Evolutionary conservation across 2,888 invertebrate species (phyloP).

Genomic region (Agrochola circellaris): DNA sequence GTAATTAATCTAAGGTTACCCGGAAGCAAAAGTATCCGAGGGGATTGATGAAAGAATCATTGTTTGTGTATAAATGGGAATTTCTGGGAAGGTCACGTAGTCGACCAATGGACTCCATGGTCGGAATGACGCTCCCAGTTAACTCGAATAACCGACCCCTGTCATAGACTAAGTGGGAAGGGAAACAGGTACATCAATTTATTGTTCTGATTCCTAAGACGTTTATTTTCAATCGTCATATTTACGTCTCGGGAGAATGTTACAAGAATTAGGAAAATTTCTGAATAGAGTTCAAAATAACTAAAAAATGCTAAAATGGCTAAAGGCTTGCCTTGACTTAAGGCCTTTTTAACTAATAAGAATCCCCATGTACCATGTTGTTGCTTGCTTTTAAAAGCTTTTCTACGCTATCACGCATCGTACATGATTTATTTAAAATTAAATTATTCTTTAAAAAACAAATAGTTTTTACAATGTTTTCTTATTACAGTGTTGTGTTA

Average conservation of each 20-base stretch:
- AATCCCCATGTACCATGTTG: neutral
- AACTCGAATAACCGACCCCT: constrained; percentile 73
- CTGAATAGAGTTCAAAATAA: neutral
- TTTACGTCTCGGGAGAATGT: neutral
- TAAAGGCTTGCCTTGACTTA: too few species aligned
- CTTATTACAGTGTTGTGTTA: too few species aligned
- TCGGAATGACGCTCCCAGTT: constrained; percentile 76
- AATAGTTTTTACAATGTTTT: too few species aligned
- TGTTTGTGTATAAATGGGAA: constrained; percentile 58
- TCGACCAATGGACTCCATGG: constrained; percentile 78
- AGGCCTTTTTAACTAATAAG: neutral
- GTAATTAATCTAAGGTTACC: constrained; percentile 2
- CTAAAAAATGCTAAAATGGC: too few species aligned
- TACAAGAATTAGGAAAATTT: too few species aligned
- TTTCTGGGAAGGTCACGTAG: constrained; percentile 82
- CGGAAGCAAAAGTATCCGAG: neutral
- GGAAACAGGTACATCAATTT: constrained; percentile 14
- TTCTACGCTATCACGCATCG: too few species aligned
- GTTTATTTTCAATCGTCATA: neutral
- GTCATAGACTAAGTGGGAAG: constrained; percentile 69
- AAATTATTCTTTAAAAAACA: too few species aligned
- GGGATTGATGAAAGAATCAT: constrained; percentile 47
- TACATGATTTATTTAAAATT: too few species aligned
- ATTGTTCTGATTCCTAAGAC: neutral
- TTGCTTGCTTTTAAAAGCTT: neutral